Evolutionary conservation across 2,888 invertebrate species (phyloP).

Genomic region (Trichogramma dendrolimi): DNA sequence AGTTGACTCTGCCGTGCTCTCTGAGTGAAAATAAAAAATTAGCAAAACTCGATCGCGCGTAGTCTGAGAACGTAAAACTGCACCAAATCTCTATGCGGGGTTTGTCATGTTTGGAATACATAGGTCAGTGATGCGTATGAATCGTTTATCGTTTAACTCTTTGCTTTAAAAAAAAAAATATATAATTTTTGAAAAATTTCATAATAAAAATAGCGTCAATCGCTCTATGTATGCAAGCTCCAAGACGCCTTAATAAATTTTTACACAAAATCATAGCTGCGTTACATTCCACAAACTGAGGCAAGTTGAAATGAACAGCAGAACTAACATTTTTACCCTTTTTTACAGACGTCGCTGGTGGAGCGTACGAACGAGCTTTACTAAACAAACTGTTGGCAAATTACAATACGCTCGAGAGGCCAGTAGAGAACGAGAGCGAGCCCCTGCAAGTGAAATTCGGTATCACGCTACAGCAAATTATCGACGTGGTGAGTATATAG

Average conservation of each 20-base stretch:
- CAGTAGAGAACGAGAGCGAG: conserved; percentile 87
- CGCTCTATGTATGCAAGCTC: too few relatives aligned
- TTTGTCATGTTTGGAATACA: too few relatives aligned
- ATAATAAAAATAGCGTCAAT: too few relatives aligned
- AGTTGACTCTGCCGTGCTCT: too few relatives aligned
- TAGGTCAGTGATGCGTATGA: too few relatives aligned
- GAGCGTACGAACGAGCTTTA: conserved; percentile 83
- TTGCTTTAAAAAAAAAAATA: too few relatives aligned
- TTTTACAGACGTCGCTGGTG: conserved; percentile 76
- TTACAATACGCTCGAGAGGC: conserved; percentile 86
- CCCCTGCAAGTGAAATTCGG: conserved; percentile 87
- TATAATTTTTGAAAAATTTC: too few relatives aligned
- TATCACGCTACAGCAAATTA: conserved; percentile 87
- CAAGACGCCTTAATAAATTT: neutral
- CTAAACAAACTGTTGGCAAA: conserved; percentile 75
- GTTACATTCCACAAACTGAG: neutral
- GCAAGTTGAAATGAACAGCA: neutral
- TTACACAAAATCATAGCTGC: neutral
- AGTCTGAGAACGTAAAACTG: too few relatives aligned
- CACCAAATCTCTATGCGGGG: too few relatives aligned
- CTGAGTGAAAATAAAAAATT: too few relatives aligned
- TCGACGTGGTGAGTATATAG: conserved; percentile 80
- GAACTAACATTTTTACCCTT: neutral
- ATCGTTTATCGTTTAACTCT: too few relatives aligned
- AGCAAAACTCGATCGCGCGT: too few relatives aligned